These are phyloP conservation scores for Hassar affinis DNA, from an alignment of 2,113 vertebrate genomes.

Conservation along the genomic window DNA sequence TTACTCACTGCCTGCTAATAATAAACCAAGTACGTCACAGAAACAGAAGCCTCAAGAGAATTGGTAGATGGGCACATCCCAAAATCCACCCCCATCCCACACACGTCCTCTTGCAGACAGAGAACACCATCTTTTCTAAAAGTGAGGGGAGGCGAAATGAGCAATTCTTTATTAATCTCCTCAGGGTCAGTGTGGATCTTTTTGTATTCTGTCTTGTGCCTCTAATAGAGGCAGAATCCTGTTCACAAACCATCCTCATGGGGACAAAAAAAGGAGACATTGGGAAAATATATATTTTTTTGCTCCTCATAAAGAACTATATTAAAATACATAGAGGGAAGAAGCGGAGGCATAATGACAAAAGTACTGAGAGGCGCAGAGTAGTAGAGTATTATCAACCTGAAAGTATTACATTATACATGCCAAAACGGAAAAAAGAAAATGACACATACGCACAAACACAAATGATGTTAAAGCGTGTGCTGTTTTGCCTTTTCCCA, in stretches of 20 bases:
- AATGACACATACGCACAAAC: too few relatives aligned
- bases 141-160: constrained; percentile 2
- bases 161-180: constrained; percentile 5
- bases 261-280: not conserved
- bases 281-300: not conserved
- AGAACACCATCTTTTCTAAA: constrained; percentile 4
- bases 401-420: not conserved
- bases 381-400: not conserved
- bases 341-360: not conserved
- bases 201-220: not conserved
- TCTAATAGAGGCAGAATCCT: constrained; percentile 13
- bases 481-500: not conserved
- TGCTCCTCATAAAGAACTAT: not conserved
- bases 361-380: not conserved
- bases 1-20: constrained; percentile 39
- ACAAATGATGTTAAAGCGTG: not conserved
- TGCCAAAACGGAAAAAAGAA: not conserved
- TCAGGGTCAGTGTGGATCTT: constrained; percentile 9
- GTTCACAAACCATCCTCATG: not conserved
- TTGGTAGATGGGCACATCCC: constrained; percentile 9
- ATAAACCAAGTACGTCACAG: constrained; percentile 44
- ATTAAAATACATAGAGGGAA: not conserved
- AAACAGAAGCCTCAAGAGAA: constrained; percentile 25
- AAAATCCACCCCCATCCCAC: constrained; percentile 18
- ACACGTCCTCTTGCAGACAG: constrained; percentile 11